Evolutionary conservation across 2,797 vertebrate genomes (phyloP).

Genomic region (Scarus forsteni): DNA sequence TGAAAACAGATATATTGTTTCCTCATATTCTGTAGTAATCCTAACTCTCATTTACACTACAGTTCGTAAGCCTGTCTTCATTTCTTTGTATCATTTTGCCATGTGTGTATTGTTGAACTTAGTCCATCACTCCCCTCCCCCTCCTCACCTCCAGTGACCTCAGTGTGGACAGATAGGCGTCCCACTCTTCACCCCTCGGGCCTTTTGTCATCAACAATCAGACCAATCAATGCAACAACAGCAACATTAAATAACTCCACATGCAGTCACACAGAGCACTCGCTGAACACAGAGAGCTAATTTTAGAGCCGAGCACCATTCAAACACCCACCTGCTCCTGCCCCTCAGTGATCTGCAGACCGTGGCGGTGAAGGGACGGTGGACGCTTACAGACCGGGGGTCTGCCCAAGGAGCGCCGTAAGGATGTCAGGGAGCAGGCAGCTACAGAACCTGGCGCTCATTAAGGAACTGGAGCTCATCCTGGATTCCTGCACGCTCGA

Average conservation of each 20-base stretch:
- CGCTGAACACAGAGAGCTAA: slow-evolving; percentile 65
- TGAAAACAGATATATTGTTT: too few relatives aligned
- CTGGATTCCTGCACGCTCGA: slow-evolving; percentile 86
- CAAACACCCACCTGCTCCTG: slow-evolving; percentile 80
- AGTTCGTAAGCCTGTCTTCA: slow-evolving; percentile 3
- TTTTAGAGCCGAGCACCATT: slow-evolving; percentile 66
- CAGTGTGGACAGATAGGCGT: slow-evolving; percentile 12
- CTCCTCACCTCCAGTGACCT: slow-evolving; percentile 38
- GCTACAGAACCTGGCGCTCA: slow-evolving; percentile 65
- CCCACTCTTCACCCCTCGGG: neutral
- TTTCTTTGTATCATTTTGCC: slow-evolving; percentile 27
- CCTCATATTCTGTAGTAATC: neutral
- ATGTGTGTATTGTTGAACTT: slow-evolving; percentile 10
- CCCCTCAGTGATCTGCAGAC: slow-evolving; percentile 59
- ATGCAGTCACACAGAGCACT: slow-evolving; percentile 42
- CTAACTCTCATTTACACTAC: slow-evolving; percentile 10
- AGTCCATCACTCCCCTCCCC: slow-evolving; percentile 10
- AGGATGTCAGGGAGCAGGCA: slow-evolving; percentile 79
- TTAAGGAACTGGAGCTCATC: slow-evolving; percentile 85
- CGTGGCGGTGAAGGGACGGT: slow-evolving; percentile 24
- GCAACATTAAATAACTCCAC: slow-evolving; percentile 57
- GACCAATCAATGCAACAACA: slow-evolving; percentile 58
- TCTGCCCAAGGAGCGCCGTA: slow-evolving; percentile 43
- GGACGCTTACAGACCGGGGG: slow-evolving; percentile 16
- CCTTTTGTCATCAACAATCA: slow-evolving; percentile 40